Evolutionary conservation across 2,113 vertebrate species (phyloP), one percentile per base, ranked within the genome.

Genomic region (Siniperca knerii): DNA sequence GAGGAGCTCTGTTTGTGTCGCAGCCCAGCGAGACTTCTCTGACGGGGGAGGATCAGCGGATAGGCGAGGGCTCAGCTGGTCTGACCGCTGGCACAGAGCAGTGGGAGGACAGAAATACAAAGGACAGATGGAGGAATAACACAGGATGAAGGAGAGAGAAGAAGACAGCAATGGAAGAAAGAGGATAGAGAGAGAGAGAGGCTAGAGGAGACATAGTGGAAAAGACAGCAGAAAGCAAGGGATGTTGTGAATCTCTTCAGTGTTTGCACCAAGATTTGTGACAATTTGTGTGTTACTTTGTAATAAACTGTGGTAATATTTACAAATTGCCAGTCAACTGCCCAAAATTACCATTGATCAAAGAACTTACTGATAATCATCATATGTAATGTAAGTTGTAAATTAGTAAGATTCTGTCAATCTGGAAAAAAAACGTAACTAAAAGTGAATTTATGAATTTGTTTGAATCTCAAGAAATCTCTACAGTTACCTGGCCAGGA

Each of bases 41-140:
- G 74, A 21, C 60, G 70, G 29, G 50, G 4, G 21, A 77, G 79
- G 79, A 85, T 85, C 62, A 82, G 64, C 2, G 0, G 50, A 80
- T 54, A 70, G 89, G 77, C 44, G 16, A 73, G 75, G 71, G 69
- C 80, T 90, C 83, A 86, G 83, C 86, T 78, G 80, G 73, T 88
- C 72, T 72, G 64, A 88, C 80, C 55, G 62, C 85, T 70, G 67
- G 82, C 79, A 73, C 48, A 44, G 75, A 79, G 54, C 0, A 0
- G 33, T 18, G 44, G 75, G 61, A 67, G 76, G 69, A 20, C 2
- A 18, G 48, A 62, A 58, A 87, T 6, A 72, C 60, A 42, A 73
- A 79, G 75, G 55, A 82, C 82, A 87, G 85, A 85, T 85, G 75
- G 82, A 82, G 68, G 62, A 79, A 90, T 85, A 55, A 74, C 4